A percentile compares a stretch with the other conserved stretches of the same genome.
These are phyloP conservation scores for Lacerta viridis DNA, from an alignment of 2,797 vertebrate genomes.

Conservation along the genomic window DNA sequence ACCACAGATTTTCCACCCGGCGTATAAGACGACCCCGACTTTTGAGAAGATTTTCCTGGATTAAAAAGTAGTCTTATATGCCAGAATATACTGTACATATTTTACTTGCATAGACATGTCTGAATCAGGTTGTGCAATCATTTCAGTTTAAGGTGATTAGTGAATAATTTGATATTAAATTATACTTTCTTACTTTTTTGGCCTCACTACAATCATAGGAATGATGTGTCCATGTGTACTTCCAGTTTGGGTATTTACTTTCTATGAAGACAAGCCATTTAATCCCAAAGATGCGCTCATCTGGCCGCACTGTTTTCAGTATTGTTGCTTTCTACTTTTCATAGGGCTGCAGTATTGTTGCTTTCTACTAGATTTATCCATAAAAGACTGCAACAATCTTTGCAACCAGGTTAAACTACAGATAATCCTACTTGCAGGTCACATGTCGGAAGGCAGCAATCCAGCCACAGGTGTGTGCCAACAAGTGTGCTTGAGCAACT, in stretches of 20 bases:
- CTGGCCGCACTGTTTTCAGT: not conserved
- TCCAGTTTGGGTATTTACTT: not conserved
- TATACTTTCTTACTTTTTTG: not conserved
- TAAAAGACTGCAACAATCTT: not conserved
- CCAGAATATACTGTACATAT: too few relatives aligned
- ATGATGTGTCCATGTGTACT: not conserved
- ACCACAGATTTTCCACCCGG: too few relatives aligned
- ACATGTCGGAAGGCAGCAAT: not conserved
- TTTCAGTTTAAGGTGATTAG: not conserved
- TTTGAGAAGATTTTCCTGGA: too few relatives aligned
- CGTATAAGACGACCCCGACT: too few relatives aligned
- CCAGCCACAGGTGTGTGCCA: not conserved
- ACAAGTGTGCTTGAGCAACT: too few relatives aligned
- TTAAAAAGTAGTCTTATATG: too few relatives aligned
- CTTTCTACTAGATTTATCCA: not conserved
- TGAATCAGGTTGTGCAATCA: not conserved
- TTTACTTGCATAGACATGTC: not conserved
- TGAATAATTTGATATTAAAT: not conserved
- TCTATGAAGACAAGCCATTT: not conserved
- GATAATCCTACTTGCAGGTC: not conserved
- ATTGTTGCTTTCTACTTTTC: not conserved
- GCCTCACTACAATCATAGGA: not conserved
- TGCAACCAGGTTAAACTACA: not conserved
- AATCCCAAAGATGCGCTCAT: not conserved
- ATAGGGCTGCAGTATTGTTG: not conserved